A percentile compares a stretch with the other conserved stretches of the same genome.
These are phyloP conservation scores for Apotomis capreana DNA, from an alignment of 2,888 invertebrate genomes.

Conservation along the genomic window DNA sequence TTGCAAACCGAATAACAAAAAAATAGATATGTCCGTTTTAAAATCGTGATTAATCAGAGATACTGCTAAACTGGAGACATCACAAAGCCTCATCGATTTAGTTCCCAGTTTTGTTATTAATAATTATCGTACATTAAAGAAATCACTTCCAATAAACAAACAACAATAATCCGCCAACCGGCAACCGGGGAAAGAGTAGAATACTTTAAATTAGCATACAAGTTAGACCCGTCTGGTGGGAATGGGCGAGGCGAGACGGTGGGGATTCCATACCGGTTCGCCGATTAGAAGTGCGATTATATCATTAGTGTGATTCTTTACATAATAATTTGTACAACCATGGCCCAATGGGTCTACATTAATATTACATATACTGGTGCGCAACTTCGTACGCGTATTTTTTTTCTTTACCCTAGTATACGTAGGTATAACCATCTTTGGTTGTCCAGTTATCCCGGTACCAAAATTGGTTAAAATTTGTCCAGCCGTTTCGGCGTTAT, in stretches of 20 bases:
- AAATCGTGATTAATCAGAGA: no score
- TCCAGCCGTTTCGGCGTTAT: no score
- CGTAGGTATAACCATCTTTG: no score
- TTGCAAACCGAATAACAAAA: no score
- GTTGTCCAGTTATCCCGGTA: no score
- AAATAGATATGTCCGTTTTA: no score
- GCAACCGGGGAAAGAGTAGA: conserved; percentile 30
- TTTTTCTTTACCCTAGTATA: no score
- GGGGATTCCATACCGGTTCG: conserved; percentile 32
- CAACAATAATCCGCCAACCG: conserved; percentile 17
- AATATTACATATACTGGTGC: neutral
- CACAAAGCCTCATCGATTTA: no score
- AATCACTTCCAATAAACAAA: neutral
- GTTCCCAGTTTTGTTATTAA: no score
- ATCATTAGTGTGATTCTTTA: conserved; percentile 27
- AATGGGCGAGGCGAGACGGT: conserved; percentile 28
- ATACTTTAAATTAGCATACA: conserved; percentile 33
- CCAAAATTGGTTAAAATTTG: no score
- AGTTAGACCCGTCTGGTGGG: conserved; percentile 33
- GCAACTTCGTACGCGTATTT: no score
- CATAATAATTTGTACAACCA: conserved; percentile 29
- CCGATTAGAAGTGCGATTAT: conserved; percentile 29
- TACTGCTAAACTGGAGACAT: no score
- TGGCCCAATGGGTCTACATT: conserved; percentile 9
- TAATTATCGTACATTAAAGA: neutral